Evolutionary conservation across 2,888 invertebrate species (phyloP).

Genomic region (Hartigia nigra): DNA sequence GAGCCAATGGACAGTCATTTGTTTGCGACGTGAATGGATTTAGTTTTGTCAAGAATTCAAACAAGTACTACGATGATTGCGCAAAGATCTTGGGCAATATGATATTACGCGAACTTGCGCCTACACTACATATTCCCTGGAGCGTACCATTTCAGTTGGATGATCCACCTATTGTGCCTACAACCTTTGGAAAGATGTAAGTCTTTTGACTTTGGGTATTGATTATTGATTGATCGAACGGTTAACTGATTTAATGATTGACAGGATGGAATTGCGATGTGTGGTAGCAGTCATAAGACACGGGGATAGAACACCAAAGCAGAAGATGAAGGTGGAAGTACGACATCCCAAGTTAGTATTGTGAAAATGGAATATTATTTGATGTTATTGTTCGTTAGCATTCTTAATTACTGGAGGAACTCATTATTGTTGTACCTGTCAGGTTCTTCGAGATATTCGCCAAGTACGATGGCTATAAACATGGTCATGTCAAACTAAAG

Average conservation of each 20-base stretch:
- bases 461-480: constrained; percentile 95
- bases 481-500: constrained; percentile 97
- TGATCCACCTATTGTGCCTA: constrained; percentile 98
- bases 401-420: constrained; percentile 11
- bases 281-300: constrained; percentile 98
- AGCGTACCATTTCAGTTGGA: constrained; percentile 96
- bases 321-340: constrained; percentile 99
- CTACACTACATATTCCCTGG: constrained; percentile 97
- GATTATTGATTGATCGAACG: not conserved
- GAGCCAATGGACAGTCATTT: constrained; percentile 98
- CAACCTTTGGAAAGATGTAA: constrained; percentile 97
- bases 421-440: constrained; percentile 30
- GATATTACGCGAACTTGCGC: constrained; percentile 94
- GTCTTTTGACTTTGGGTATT: not conserved
- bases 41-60: constrained; percentile 99
- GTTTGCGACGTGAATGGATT: constrained; percentile 99
- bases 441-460: constrained; percentile 99
- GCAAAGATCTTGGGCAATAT: constrained; percentile 98
- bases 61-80: constrained; percentile 99
- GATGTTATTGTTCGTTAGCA: constrained; percentile 6
- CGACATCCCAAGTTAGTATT: constrained; percentile 86
- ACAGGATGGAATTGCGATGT: constrained; percentile 86
- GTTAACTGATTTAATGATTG: not conserved
- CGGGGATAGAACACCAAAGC: constrained; percentile 98
- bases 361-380: not conserved